A percentile compares a stretch with the other conserved stretches of the same genome.
These are phyloP conservation scores for Neria commutata DNA, from an alignment of 2,888 invertebrate species.

Conservation along the genomic window DNA sequence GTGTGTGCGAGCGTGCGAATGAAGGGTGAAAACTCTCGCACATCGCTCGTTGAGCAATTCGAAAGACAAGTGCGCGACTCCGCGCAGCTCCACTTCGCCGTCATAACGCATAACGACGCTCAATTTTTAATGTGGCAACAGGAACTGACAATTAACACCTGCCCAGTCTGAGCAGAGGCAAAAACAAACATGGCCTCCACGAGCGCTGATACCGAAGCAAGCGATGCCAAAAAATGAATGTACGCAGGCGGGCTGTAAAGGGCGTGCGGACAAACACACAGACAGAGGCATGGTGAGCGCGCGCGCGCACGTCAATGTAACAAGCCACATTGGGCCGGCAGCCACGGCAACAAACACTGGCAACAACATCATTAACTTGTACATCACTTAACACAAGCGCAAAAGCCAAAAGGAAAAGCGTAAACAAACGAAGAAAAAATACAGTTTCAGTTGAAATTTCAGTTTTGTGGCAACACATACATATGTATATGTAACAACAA, in stretches of 20 bases:
- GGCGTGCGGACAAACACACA: too few relatives aligned
- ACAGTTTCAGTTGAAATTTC: conserved; percentile 1
- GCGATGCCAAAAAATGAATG: too few relatives aligned
- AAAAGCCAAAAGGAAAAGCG: not conserved
- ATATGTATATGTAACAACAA: conserved; percentile 19
- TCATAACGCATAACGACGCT: not conserved
- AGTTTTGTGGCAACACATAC: conserved; percentile 16
- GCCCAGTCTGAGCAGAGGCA: conserved; percentile 22
- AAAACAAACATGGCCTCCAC: conserved; percentile 9
- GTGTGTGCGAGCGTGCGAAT: not conserved
- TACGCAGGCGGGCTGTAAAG: too few relatives aligned
- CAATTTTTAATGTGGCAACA: not conserved
- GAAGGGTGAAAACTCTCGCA: conserved; percentile 1
- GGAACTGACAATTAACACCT: conserved; percentile 48
- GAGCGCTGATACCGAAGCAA: not conserved
- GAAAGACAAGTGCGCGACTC: not conserved
- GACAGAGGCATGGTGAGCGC: conserved; percentile 3
- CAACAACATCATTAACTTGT: conserved; percentile 45
- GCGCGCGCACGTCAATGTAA: conserved; percentile 16
- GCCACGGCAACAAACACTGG: conserved; percentile 21
- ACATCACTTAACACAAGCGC: conserved; percentile 11
- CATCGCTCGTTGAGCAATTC: conserved; percentile 1
- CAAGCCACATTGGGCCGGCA: conserved; percentile 11
- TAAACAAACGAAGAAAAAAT: conserved; percentile 19
- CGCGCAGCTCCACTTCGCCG: not conserved